phyloP scores from a whole-genome alignment of 2,888 invertebrate species.

The Eremobia ochroleuca region DNA sequence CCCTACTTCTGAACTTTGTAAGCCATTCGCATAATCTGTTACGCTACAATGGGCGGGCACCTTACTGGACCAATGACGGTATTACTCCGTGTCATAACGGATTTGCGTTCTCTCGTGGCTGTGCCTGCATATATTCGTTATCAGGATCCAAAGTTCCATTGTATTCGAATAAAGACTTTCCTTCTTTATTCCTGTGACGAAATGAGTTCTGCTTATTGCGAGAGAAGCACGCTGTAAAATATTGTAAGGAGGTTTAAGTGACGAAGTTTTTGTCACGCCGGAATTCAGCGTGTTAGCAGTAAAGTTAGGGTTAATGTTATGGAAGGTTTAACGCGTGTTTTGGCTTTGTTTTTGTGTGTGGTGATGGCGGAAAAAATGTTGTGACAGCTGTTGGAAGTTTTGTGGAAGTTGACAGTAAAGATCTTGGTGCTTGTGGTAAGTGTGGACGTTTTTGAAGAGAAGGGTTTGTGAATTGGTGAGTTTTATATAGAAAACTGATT shows the following conservation, averaged over 20 bases:
- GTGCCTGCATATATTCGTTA: conserved; percentile 72
- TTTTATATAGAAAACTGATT: neutral
- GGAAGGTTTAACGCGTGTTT: conserved; percentile 53
- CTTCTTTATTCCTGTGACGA: conserved; percentile 73
- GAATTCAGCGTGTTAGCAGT: conserved; percentile 59
- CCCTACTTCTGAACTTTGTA: conserved; percentile 45
- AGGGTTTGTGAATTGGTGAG: neutral
- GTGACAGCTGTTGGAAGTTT: conserved; percentile 27
- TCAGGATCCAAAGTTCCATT: conserved; percentile 69
- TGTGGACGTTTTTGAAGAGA: neutral
- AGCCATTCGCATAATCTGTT: conserved; percentile 56
- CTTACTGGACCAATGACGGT: conserved; percentile 58
- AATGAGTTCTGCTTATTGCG: conserved; percentile 74
- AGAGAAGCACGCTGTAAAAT: conserved; percentile 57
- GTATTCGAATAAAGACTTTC: conserved; percentile 65
- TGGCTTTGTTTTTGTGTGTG: conserved; percentile 41
- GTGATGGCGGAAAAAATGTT: conserved; percentile 10
- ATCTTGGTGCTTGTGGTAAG: neutral
- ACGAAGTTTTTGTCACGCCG: conserved; percentile 58
- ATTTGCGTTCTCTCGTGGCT: conserved; percentile 73
- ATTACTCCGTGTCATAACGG: conserved; percentile 73
- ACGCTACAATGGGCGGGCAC: conserved; percentile 53
- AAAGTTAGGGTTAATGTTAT: conserved; percentile 61
- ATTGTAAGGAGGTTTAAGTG: conserved; percentile 59
- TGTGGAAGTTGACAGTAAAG: neutral